Percentiles rank a stretch among this genome's conserved stretches.
phyloP scores from a whole-genome alignment of 1,140 invertebrate species.

The Drosophila bocki region DNA sequence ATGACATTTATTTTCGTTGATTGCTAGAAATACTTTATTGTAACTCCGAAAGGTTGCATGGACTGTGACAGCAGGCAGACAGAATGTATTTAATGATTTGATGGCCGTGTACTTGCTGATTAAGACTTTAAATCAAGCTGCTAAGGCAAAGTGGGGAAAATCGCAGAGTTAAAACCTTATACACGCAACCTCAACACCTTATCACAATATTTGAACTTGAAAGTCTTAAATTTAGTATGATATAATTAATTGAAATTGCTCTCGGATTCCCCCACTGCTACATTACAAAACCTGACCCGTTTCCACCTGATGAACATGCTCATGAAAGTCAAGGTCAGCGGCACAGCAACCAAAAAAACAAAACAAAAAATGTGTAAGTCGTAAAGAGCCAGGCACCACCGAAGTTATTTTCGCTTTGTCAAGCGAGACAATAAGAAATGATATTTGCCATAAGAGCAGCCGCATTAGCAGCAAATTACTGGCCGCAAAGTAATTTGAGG shows the following conservation, averaged over 20 bases:
- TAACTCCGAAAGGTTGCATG: no score
- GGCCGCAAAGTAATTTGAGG: slow-evolving; percentile 42
- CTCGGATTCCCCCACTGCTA: slow-evolving; percentile 27
- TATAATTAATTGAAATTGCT: slow-evolving; percentile 39
- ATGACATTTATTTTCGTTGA: not conserved
- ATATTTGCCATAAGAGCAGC: slow-evolving; percentile 33
- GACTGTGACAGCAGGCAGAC: not conserved
- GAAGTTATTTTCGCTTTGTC: slow-evolving; percentile 54
- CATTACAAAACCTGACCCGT: slow-evolving; percentile 44
- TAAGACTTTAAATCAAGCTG: not conserved
- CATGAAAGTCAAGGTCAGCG: slow-evolving; percentile 68
- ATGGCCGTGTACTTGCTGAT: not conserved
- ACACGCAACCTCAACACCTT: slow-evolving; percentile 6
- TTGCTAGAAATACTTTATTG: not conserved
- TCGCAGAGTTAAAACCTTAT: slow-evolving; percentile 2
- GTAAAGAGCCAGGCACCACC: slow-evolving; percentile 38
- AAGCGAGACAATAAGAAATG: slow-evolving; percentile 66
- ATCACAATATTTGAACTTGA: slow-evolving; percentile 15
- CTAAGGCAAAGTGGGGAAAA: not conserved
- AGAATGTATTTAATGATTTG: not conserved
- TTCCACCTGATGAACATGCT: slow-evolving; percentile 42
- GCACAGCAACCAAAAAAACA: slow-evolving; percentile 20
- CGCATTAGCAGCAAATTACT: slow-evolving; percentile 55
- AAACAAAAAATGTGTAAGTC: slow-evolving; percentile 28
- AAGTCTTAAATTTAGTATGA: slow-evolving; percentile 7